Base-by-base conservation (phyloP, 2,113 vertebrate species). In the Myotis lucifugus region DNA sequence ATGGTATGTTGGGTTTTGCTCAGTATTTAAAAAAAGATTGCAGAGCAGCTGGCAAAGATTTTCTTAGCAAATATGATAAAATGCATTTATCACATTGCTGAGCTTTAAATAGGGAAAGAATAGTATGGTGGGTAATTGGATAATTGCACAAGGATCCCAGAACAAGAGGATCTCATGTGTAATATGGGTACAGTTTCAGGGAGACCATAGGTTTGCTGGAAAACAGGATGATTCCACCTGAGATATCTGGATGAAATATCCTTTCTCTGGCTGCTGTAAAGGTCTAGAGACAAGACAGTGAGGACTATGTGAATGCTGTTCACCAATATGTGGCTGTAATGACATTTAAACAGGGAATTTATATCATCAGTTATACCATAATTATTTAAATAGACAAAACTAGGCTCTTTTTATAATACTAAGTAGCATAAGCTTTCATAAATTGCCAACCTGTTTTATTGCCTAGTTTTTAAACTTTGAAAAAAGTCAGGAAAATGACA, bases 41-140 rank as follows among this genome's bases (percentile, higher is more conserved):
- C 74, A 69, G 61, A 91, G 19, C 29, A 90, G n/a, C 37, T 37
- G 81, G 13, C 66, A 76, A 85, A 76, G 18, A 46, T 46, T 69
- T 90, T 92, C 32, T 72, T 70, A 81, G 48, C 29, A 91, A 92
- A 34, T 76, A 88, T 9, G 69, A 52, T 46, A 40, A 76, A 88
- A 87, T 40, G 29, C 0, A 76, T 50, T 84, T 69, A 76, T 66
- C 46, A 48, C 29, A 67, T 4, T 4, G 4, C 25, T 50, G 46
- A 81, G n/a, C 3, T 72, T 48, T 48, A 74, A 56, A 32, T 8
- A 91, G 37, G 40, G 59, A 67, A 8, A 86, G n/a, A 61, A 42
- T 77, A 79, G 37, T 15, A 59, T 9, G 61, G 34, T 6, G 10
- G 15, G 2, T 32, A 66, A 72, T 5, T 40, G 27, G 46, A 48